phyloP scores from a whole-genome alignment of 2,797 vertebrate species.

The Melanotaenia pygmaea region DNA sequence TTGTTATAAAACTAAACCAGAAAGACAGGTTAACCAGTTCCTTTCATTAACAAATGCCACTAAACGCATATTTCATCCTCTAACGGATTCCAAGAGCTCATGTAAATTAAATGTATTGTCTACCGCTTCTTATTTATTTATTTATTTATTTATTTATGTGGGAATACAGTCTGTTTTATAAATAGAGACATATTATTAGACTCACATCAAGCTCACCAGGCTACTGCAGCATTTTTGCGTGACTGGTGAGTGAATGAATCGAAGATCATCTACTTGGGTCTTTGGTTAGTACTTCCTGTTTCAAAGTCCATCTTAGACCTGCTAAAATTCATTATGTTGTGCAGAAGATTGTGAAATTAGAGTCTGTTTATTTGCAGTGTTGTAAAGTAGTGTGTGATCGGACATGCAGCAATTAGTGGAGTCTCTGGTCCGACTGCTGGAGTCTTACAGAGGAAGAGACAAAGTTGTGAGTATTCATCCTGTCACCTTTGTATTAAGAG shows the following conservation, averaged over 20 bases:
- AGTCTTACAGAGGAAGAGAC: slow-evolving; percentile 92
- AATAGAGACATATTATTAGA: too few relatives aligned
- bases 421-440: slow-evolving; percentile 81
- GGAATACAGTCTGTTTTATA: too few relatives aligned
- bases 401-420: slow-evolving; percentile 83
- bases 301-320: slow-evolving; percentile 67
- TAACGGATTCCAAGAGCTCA: too few relatives aligned
- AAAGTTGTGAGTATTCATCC: slow-evolving; percentile 87
- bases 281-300: slow-evolving; percentile 44
- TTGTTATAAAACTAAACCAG: too few relatives aligned
- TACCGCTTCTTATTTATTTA: too few relatives aligned
- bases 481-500: neutral
- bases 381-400: slow-evolving; percentile 26
- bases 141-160: too few relatives aligned
- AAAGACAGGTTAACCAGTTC: too few relatives aligned
- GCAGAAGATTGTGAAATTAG: neutral
- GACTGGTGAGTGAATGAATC: slow-evolving; percentile 12
- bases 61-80: neutral
- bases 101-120: too few relatives aligned
- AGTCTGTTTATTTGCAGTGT: fast-evolving
- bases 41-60: neutral
- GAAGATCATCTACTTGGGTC: slow-evolving; percentile 52
- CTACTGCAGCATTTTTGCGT: neutral
- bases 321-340: neutral
- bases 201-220: neutral